These are phyloP conservation scores for Drosophila grimshawi DNA, from an alignment of 1,140 invertebrate species.

Conservation along the genomic window DNA sequence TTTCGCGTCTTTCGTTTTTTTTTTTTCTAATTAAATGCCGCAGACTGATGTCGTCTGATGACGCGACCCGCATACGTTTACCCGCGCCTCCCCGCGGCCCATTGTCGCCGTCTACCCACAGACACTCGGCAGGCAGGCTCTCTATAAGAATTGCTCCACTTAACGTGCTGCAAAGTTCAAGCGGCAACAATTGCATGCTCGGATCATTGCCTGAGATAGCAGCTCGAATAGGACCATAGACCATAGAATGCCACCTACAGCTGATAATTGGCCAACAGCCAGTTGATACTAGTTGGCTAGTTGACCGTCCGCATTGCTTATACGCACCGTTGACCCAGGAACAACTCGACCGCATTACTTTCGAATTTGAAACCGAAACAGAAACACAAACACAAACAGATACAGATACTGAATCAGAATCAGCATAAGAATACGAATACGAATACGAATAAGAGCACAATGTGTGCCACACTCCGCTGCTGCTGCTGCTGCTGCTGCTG, in stretches of 20 bases:
- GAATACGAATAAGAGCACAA: constrained; percentile 14
- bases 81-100: no score
- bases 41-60: constrained; percentile 9
- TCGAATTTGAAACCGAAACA: constrained; percentile 44
- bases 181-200: constrained; percentile 49
- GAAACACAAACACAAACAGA: constrained; percentile 32
- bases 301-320: constrained; percentile 59
- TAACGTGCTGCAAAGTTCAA: constrained; percentile 31
- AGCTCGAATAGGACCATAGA: constrained; percentile 1
- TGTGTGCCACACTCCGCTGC: constrained; percentile 17
- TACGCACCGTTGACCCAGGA: constrained; percentile 71
- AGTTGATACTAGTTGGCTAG: constrained; percentile 15
- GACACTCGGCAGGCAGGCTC: not conserved
- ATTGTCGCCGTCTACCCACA: no score
- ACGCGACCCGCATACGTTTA: constrained; percentile 1
- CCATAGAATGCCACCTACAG: constrained; percentile 19
- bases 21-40: constrained; percentile 43
- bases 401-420: constrained; percentile 20
- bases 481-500: not conserved
- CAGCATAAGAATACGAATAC: not conserved
- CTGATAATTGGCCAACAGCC: constrained; percentile 53
- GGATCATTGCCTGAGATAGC: constrained; percentile 41
- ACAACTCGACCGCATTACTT: constrained; percentile 63
- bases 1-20: constrained; percentile 1
- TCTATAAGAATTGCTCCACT: constrained; percentile 19